Evolutionary conservation across 2,797 vertebrate species (phyloP).

Genomic region (Silurus lanzhouensis): DNA sequence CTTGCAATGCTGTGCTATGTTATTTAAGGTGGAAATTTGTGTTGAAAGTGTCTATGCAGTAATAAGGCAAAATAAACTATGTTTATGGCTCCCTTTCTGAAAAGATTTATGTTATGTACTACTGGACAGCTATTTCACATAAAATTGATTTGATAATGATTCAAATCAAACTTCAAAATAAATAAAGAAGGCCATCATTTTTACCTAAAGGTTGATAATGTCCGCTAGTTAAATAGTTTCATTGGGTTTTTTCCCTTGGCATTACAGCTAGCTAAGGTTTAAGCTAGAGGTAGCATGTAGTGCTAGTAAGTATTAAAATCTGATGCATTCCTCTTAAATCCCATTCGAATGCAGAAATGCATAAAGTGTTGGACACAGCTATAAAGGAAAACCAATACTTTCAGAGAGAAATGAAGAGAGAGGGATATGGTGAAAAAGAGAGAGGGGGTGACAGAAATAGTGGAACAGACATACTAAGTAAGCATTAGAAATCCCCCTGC

Average conservation of each 20-base stretch:
- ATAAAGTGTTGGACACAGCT: neutral
- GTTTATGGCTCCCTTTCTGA: neutral
- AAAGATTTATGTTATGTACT: neutral
- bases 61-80: neutral
- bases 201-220: neutral
- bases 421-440: conserved; percentile 30
- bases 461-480: conserved; percentile 20
- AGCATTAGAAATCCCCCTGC: conserved; percentile 45
- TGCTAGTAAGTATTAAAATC: neutral
- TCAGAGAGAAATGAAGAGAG: conserved; percentile 22
- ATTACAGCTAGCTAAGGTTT: neutral
- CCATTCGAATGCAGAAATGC: neutral
- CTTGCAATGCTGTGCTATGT: neutral
- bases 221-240: neutral
- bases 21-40: neutral
- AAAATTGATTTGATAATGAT: neutral
- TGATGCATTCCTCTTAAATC: neutral
- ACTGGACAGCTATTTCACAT: no score
- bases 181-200: neutral
- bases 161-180: neutral
- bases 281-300: neutral
- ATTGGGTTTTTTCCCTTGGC: neutral
- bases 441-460: neutral
- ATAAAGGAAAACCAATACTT: neutral
- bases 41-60: neutral